Conservation (phyloP, 2,113 vertebrate genomes). For the Chaetops frenatus region DNA sequence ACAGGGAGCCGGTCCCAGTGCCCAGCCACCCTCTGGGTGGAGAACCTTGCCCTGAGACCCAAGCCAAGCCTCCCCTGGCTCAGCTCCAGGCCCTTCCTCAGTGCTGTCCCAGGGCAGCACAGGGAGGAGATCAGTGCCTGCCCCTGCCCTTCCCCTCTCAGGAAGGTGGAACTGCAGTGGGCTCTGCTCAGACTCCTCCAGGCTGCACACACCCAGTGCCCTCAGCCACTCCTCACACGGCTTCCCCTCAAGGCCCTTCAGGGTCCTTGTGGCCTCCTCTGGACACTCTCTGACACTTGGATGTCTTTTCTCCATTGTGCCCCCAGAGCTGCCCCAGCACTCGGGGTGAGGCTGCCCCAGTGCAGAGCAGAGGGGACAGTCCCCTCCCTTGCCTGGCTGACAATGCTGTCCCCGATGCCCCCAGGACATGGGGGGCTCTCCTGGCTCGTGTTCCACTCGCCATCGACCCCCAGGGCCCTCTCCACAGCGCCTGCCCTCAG, state of each 20-base stretch:
- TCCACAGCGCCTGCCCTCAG: background rate
- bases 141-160: background rate
- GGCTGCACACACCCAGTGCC: background rate
- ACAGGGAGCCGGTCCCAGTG: background rate
- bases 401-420: accelerated
- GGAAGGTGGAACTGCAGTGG: accelerated
- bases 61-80: background rate
- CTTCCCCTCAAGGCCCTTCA: background rate
- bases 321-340: background rate
- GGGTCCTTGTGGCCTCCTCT: accelerated
- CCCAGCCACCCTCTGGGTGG: background rate
- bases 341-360: accelerated
- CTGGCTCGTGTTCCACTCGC: background rate
- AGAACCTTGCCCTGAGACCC: accelerated
- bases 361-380: background rate
- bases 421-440: accelerated
- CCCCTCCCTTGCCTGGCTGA: background rate
- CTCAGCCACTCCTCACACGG: accelerated
- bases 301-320: accelerated
- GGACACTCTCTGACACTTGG: background rate
- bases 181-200: background rate
- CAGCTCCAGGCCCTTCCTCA: background rate
- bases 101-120: background rate
- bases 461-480: background rate
- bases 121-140: background rate